Evolutionary conservation across 2,113 vertebrate species (phyloP).

Genomic region (Nothocercus nigrocapillus): DNA sequence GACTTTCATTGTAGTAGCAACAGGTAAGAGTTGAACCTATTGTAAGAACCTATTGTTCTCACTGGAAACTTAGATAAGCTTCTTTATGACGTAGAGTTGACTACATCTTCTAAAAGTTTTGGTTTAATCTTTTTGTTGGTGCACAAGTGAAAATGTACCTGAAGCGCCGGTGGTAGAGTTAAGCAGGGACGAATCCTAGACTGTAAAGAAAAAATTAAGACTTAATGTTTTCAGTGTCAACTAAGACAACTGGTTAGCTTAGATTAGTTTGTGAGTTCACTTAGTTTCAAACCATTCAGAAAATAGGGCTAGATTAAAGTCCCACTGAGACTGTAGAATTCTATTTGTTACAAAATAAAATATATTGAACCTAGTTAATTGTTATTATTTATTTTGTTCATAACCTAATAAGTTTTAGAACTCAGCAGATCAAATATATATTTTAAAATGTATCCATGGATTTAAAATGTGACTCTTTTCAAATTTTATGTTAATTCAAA

Average conservation of each 20-base stretch:
- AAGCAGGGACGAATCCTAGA: background rate
- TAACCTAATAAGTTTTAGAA: background rate
- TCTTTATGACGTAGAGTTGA: background rate
- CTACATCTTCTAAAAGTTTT: background rate
- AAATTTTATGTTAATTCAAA: background rate
- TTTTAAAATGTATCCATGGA: background rate
- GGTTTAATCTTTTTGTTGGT: background rate
- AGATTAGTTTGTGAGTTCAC: background rate
- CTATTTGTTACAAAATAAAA: background rate
- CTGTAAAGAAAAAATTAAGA: background rate
- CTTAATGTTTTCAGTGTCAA: background rate
- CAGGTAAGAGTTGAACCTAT: background rate
- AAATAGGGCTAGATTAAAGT: background rate
- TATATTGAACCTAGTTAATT: background rate
- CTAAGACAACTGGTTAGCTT: background rate
- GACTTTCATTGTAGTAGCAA: fast-evolving
- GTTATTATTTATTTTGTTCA: background rate
- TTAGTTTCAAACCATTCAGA: background rate
- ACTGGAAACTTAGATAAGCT: background rate
- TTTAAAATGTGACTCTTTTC: background rate
- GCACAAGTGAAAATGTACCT: background rate
- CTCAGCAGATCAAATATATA: background rate
- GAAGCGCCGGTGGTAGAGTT: background rate
- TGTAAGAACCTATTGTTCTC: background rate
- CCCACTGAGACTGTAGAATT: background rate